These are phyloP conservation scores for Molossus alvarezi DNA, from an alignment of 2,797 vertebrate genomes.

Conservation along the genomic window DNA sequence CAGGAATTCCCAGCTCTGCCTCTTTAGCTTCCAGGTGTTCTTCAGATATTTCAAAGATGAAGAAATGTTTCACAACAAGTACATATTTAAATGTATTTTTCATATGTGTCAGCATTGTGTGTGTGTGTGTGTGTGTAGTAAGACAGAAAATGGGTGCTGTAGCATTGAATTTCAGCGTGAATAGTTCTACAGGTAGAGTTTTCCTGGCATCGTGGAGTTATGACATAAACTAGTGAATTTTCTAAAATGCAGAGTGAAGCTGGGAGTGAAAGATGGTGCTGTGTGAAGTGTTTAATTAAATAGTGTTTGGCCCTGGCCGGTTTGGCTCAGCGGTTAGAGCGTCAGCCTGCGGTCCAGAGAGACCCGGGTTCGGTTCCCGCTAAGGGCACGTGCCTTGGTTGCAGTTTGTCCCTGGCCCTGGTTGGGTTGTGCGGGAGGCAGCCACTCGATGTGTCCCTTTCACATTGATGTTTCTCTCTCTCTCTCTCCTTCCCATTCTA, in stretches of 20 bases:
- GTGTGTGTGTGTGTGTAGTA: not conserved
- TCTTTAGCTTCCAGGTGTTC: not conserved
- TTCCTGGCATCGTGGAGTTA: not conserved
- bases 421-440: too few species aligned
- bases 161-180: not conserved
- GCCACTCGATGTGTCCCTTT: too few species aligned
- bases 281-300: not conserved
- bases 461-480: too few species aligned
- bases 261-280: not conserved
- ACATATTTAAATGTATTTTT: not conserved
- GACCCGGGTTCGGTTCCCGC: too few species aligned
- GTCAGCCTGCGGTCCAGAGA: too few species aligned
- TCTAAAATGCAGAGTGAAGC: conserved; percentile 28
- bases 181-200: not conserved
- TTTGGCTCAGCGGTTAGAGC: too few species aligned
- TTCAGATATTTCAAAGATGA: not conserved
- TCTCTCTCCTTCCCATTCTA: too few species aligned
- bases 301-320: too few species aligned
- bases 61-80: conserved; percentile 3
- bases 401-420: too few species aligned
- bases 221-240: not conserved
- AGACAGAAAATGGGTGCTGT: not conserved
- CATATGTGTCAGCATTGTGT: not conserved
- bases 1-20: not conserved
- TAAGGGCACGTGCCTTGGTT: too few species aligned